phyloP scores from a whole-genome alignment of 2,113 vertebrate species.

The Mesoclemmys tuberculata region DNA sequence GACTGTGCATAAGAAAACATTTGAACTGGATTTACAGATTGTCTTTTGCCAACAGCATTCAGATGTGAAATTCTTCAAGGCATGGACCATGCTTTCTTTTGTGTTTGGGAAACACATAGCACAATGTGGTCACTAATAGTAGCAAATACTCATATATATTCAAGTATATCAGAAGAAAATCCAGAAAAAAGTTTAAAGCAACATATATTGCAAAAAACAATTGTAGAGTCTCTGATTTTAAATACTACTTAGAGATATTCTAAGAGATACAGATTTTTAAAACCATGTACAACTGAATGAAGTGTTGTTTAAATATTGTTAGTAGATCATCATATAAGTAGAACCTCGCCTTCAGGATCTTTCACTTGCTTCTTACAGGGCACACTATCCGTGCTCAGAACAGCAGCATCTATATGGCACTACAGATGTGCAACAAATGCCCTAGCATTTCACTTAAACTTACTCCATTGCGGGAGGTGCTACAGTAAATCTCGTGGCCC shows the following conservation, averaged over 20 bases:
- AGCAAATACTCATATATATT: slow-evolving; percentile 10
- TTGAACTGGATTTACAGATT: background rate
- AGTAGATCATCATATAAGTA: background rate
- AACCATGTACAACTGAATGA: accelerated
- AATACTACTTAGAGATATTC: background rate
- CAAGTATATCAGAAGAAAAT: background rate
- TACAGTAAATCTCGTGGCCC: background rate
- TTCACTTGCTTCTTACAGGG: background rate
- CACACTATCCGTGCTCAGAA: background rate
- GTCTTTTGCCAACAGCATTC: background rate
- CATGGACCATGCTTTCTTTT: background rate
- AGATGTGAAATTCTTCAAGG: background rate
- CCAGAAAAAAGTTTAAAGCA: background rate
- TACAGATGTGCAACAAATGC: background rate
- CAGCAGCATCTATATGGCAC: accelerated
- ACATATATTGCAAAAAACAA: background rate
- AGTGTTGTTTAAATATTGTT: background rate
- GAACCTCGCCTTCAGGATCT: background rate
- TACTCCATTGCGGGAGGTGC: background rate
- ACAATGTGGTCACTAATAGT: background rate
- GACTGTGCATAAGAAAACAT: background rate
- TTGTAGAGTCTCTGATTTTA: background rate
- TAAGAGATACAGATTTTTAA: background rate
- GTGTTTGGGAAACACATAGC: background rate
- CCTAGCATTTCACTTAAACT: background rate